Evolutionary conservation across 2,113 vertebrate species (phyloP).

Genomic region (Mus pahari): DNA sequence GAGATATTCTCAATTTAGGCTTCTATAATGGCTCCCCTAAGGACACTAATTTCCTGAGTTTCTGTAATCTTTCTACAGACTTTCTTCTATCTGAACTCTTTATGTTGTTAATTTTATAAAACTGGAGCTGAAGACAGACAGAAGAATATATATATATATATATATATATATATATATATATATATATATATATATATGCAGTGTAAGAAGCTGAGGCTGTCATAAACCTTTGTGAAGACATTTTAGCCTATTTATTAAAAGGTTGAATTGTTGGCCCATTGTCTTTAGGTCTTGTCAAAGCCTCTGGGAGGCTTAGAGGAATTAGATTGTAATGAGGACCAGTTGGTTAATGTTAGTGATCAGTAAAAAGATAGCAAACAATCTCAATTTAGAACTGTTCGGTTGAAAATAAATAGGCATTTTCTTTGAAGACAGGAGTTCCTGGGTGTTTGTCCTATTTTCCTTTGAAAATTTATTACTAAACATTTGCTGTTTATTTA

Average conservation of each 20-base stretch:
- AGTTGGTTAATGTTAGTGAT: conserved; percentile 49
- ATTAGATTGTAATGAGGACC: conserved; percentile 17
- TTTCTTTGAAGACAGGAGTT: conserved; percentile 66
- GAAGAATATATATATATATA: not conserved
- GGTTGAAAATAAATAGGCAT: conserved; percentile 62
- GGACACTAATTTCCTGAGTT: conserved; percentile 61
- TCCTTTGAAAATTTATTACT: conserved; percentile 70
- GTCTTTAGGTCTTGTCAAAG: conserved; percentile 33
- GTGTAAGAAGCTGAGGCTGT: not conserved
- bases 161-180: no score
- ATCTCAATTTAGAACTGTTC: conserved; percentile 61
- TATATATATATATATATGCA: no score
- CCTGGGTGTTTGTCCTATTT: conserved; percentile 33
- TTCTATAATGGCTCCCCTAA: conserved; percentile 67
- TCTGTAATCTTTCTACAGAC: conserved; percentile 50
- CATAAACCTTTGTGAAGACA: not conserved
- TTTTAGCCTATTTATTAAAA: conserved; percentile 22
- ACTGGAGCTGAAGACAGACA: not conserved
- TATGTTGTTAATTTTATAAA: conserved; percentile 64
- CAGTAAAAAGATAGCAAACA: conserved; percentile 2
- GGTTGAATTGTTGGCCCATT: not conserved
- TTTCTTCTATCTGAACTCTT: conserved; percentile 51
- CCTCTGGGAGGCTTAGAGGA: not conserved
- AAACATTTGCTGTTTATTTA: conserved; percentile 69
- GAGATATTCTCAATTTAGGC: conserved; percentile 66